Base-by-base conservation (phyloP, 2,113 vertebrate species). In the Plestiodon gilberti region DNA sequence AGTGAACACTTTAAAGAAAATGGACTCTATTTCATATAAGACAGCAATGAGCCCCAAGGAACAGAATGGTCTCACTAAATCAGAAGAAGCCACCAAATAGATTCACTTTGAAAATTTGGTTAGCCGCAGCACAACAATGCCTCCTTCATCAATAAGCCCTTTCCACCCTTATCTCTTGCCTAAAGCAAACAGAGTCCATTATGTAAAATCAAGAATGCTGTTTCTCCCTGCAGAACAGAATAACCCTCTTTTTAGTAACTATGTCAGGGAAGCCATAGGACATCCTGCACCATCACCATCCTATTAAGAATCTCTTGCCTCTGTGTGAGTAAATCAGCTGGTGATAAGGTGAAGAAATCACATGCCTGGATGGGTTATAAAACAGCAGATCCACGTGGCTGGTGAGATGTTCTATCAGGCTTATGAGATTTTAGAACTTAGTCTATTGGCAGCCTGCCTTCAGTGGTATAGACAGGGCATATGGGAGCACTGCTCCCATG, bases 401-500 rank as follows among this genome's bases (percentile, higher is more conserved):
- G 73, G 78, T 76, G 88, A 89, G 89, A 88, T 89, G 85, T 79
- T 71, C 87, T 88, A 62, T 88, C 89, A 89, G 91, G 91, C 91
- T 95, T 92, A 95, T 92, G 86, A 89, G 93, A 93, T 93, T 95
- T 88, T 88, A 90, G 84, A 93, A 89, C 75, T 90, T 92, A 85
- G 86, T 87, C 82, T 20, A 0, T 65, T 94, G 92, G 92, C 92
- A 90, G 83, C 2, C 64, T 91, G 91, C 92, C 90, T 78, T 57
- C 33, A 78, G 1, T 38, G 8, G 74, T 52, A 64, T 73, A 87
- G 74, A 69, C 7, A 89, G 90, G 93, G 90, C 87, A 82, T 86
- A 43, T 87, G 89, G 88, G 87, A 94, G 65, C 90, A 93, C 33
- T 59, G 87, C 87, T 91, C 88, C 83, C 78, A 22, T 38, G 75